Evolutionary conservation across 30 jellyfish, hydroid and myxozoan genomes (phyloP).

Genomic region (Euphysa ruthae): DNA sequence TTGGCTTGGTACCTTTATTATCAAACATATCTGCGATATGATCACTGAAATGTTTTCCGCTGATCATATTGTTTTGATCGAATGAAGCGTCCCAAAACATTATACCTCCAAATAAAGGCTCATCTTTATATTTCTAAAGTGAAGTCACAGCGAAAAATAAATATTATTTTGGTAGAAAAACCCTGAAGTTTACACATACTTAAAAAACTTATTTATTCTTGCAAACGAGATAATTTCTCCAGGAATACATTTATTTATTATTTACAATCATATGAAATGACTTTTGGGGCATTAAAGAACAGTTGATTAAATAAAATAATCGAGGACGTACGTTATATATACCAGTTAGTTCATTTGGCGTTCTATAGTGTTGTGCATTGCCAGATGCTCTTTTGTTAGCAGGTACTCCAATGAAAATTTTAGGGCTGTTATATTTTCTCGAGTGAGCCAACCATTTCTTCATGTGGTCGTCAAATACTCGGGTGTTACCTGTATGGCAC

Average conservation of each 20-base stretch:
- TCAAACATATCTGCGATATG: slow-evolving; percentile 64
- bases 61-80: slow-evolving; percentile 86
- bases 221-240: too few relatives aligned
- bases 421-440: slow-evolving; percentile 60
- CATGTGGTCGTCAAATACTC: slow-evolving; percentile 65
- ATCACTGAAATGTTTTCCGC: slow-evolving; percentile 87
- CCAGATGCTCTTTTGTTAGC: slow-evolving; percentile 92
- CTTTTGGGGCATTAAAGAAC: too few relatives aligned
- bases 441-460: slow-evolving; percentile 79
- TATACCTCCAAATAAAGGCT: slow-evolving; percentile 95
- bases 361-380: slow-evolving; percentile 74
- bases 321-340: slow-evolving; percentile 51
- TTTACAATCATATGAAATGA: too few relatives aligned
- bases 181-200: too few relatives aligned
- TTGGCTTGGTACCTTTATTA: slow-evolving; percentile 56
- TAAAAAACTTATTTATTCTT: too few relatives aligned
- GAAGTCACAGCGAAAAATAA: too few relatives aligned
- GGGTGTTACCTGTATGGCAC: slow-evolving; percentile 93
- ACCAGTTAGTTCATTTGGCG: slow-evolving; percentile 56
- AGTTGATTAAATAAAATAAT: too few relatives aligned
- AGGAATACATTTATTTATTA: too few relatives aligned
- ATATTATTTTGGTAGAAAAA: too few relatives aligned
- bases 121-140: slow-evolving; percentile 54
- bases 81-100: slow-evolving; percentile 99
- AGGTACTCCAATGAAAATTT: slow-evolving; percentile 88